Evolutionary conservation across 2,113 vertebrate genomes (phyloP).

Genomic region (Eretmochelys imbricata): DNA sequence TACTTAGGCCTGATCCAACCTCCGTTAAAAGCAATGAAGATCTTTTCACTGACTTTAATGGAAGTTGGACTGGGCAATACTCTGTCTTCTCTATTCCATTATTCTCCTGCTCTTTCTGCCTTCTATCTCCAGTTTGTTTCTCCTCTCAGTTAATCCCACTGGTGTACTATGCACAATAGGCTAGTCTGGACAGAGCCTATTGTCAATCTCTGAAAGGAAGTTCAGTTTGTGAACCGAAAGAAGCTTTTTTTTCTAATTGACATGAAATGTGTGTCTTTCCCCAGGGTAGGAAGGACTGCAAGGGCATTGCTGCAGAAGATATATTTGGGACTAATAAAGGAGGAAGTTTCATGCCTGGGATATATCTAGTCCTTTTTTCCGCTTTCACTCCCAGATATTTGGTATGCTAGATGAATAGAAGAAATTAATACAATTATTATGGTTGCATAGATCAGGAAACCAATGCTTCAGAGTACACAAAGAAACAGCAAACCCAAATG

Average conservation of each 20-base stretch:
- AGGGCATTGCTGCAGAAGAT: background rate
- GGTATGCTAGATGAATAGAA: background rate
- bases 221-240: background rate
- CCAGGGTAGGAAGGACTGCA: background rate
- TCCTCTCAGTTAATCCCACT: background rate
- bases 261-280: background rate
- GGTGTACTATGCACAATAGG: background rate
- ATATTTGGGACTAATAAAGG: background rate
- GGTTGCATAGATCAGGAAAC: background rate
- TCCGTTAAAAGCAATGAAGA: background rate
- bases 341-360: background rate
- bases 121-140: background rate
- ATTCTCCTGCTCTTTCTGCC: background rate
- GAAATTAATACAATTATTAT: background rate
- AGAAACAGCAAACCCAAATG: background rate
- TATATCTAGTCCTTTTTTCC: background rate
- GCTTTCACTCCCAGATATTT: background rate
- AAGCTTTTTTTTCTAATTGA: background rate
- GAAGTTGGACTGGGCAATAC: background rate
- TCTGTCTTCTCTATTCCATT: background rate
- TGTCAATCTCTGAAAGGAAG: background rate
- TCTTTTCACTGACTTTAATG: background rate
- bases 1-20: background rate
- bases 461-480: background rate
- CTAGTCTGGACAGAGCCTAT: background rate